Conservation (phyloP, 2,888 invertebrate species). For the Nymphalis urticae region DNA sequence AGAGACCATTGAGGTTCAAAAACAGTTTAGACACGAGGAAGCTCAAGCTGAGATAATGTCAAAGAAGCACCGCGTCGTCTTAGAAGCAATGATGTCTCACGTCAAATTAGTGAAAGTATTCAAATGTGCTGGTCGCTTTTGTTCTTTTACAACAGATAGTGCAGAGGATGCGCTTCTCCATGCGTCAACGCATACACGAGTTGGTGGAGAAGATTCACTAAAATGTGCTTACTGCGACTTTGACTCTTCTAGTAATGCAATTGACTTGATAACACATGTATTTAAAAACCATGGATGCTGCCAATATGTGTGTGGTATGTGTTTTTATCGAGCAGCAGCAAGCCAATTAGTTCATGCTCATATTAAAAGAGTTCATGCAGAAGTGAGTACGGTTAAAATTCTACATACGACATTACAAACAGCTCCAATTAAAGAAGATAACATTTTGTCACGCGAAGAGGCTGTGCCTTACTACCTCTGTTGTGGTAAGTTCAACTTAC, state of each 20-base stretch:
- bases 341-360: conserved; percentile 84
- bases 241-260: conserved; percentile 57
- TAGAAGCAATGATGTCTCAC: conserved; percentile 73
- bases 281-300: conserved; percentile 83
- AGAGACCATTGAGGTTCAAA: conserved; percentile 37
- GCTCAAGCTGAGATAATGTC: conserved; percentile 61
- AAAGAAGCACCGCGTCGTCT: conserved; percentile 65
- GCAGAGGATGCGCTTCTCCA: conserved; percentile 64
- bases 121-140: conserved; percentile 73
- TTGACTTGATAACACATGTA: conserved; percentile 81
- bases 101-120: conserved; percentile 70
- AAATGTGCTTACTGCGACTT: conserved; percentile 83
- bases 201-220: conserved; percentile 68
- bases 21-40: conserved; percentile 59
- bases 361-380: conserved; percentile 63
- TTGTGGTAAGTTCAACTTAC: conserved; percentile 49
- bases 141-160: conserved; percentile 64
- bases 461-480: conserved; percentile 65
- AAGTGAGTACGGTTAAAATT: conserved; percentile 42
- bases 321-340: conserved; percentile 85
- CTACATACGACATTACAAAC: conserved; percentile 47
- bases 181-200: conserved; percentile 63
- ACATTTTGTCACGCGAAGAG: conserved; percentile 55
- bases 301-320: conserved; percentile 83
- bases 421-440: conserved; percentile 37